Base-by-base conservation (phyloP, 2,888 invertebrate genomes). In the Leucozona laternaria region DNA sequence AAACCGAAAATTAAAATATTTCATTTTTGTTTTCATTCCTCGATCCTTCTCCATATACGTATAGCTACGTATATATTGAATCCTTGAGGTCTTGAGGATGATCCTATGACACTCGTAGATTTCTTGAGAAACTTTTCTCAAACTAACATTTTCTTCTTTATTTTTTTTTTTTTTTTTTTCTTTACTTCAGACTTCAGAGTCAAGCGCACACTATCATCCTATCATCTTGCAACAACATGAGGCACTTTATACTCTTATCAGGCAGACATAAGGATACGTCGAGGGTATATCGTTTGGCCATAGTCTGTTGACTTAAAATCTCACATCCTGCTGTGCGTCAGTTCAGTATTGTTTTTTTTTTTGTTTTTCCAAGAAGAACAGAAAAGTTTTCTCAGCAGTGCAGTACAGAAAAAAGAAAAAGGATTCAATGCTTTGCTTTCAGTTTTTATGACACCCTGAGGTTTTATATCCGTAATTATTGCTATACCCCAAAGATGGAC, bases 381-480 rank as follows among this genome's bases (percentile, higher is more conserved):
- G 34, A 58, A 68, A 81, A 73, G 22, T 77, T 81, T 77, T 31
- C 80, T 10, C 48, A 48, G 45, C 66, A 66, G 50, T 11, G 53
- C 53, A 45, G 34, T 48, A 48, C 34, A 66, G 17, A 31, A 31
- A n/a, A 68, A 37, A 43, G n/a, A 43, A 40, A 64, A 64, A 64
- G 64, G 45, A 64, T 64, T 64, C 45, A 64, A 64, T 76, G 77
- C 73, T 78, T 72, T 85, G 73, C 80, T 79, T 76, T 84, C 64
- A 71, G 72, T 78, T 85, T 81, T 85, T 85, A 85, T 85, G 66
- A 81, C 81, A 72, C 81, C 81, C 81, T 81, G 81, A 77, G 85
- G 85, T 85, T 78, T 85, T 81, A 85, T 81, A 81, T 78, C 77
- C 72, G 85, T 78, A 85, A 81, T 85, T 85, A 84, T 84, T 80